Evolutionary conservation across 1,140 invertebrate species (phyloP).

Genomic region (Drosophila eugracilis): DNA sequence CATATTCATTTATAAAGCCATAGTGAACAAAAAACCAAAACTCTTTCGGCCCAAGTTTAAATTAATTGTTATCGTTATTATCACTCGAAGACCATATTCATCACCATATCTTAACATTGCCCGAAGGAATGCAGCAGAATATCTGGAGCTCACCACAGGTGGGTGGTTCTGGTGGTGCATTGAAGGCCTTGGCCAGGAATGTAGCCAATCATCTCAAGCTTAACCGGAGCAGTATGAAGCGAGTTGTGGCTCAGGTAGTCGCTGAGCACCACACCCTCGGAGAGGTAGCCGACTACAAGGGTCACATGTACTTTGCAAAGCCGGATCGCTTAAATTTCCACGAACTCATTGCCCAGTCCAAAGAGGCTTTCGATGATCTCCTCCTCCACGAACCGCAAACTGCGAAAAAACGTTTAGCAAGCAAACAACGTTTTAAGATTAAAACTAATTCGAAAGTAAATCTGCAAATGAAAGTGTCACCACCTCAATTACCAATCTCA

Average conservation of each 20-base stretch:
- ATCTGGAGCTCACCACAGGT: slow-evolving; percentile 61
- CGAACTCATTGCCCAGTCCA: slow-evolving; percentile 58
- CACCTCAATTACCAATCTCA: background rate
- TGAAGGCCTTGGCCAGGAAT: slow-evolving; percentile 62
- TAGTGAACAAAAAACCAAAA: background rate
- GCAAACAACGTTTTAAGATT: background rate
- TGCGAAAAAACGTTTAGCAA: background rate
- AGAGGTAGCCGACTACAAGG: slow-evolving; percentile 61
- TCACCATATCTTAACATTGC: background rate
- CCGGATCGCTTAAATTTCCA: slow-evolving; percentile 57
- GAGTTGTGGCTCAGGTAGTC: slow-evolving; percentile 69
- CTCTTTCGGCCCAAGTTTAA: slow-evolving; percentile 8
- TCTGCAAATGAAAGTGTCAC: slow-evolving; percentile 2
- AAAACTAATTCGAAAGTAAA: background rate
- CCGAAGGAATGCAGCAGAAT: slow-evolving; percentile 20
- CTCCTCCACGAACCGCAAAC: slow-evolving; percentile 28
- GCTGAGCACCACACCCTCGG: slow-evolving; percentile 57
- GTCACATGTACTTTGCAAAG: slow-evolving; percentile 63
- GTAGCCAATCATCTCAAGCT: slow-evolving; percentile 57
- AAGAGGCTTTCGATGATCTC: slow-evolving; percentile 65
- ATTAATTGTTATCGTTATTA: slow-evolving; percentile 5
- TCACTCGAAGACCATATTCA: background rate
- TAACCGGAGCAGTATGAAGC: slow-evolving; percentile 46
- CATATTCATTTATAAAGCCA: background rate
- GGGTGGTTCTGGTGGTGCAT: slow-evolving; percentile 52